Evolutionary conservation across 2,113 vertebrate genomes (phyloP).

Genomic region (Corvus moneduloides): DNA sequence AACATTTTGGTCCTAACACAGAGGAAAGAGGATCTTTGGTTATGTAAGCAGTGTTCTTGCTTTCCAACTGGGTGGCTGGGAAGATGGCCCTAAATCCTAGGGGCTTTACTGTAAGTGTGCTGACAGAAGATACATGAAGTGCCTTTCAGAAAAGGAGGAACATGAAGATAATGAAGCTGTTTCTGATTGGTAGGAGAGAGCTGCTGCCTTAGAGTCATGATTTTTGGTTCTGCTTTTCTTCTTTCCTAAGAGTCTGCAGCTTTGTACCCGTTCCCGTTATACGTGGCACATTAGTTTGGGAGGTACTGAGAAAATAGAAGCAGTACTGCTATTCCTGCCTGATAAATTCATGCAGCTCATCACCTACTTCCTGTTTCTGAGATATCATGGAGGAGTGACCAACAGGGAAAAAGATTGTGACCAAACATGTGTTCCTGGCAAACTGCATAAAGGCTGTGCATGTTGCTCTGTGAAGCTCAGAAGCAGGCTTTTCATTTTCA

Average conservation of each 20-base stretch:
- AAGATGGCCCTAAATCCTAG: neutral
- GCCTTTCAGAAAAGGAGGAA: neutral
- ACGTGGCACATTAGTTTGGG: neutral
- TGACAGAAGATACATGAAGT: neutral
- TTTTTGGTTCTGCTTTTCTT: neutral
- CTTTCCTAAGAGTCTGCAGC: neutral
- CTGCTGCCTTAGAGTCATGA: neutral
- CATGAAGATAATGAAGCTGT: neutral
- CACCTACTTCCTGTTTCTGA: conserved; percentile 7
- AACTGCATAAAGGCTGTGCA: neutral
- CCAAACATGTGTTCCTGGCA: neutral
- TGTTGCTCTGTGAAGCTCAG: neutral
- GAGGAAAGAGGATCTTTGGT: neutral
- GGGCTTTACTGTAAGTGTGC: accelerated
- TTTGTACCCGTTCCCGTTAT: neutral
- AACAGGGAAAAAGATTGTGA: neutral
- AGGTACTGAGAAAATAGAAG: neutral
- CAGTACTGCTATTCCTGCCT: neutral
- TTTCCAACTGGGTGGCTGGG: neutral
- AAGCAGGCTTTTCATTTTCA: neutral
- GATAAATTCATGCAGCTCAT: neutral
- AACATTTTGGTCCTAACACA: neutral
- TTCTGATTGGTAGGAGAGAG: neutral
- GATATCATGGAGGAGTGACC: neutral
- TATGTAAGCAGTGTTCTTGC: neutral